Evolutionary conservation across 2,888 invertebrate genomes (phyloP).

Genomic region (Tetranychus truncatus): DNA sequence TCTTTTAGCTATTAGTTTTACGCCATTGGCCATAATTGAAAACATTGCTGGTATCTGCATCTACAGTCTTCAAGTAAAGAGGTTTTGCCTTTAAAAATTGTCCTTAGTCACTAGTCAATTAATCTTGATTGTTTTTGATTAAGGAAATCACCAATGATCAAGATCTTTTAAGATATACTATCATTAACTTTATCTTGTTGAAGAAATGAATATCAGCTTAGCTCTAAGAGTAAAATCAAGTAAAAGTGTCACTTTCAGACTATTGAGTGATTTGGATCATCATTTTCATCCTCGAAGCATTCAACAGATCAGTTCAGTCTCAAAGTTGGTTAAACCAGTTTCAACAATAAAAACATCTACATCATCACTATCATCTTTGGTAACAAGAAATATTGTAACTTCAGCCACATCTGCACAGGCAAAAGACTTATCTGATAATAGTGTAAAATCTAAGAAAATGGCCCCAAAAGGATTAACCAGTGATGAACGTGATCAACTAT

Average conservation of each 20-base stretch:
- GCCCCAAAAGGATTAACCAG: slow-evolving; percentile 20
- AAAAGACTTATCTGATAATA: neutral
- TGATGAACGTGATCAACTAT: slow-evolving; percentile 30
- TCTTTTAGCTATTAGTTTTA: no score
- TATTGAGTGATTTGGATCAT: neutral
- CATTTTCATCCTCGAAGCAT: neutral
- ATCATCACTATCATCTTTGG: neutral
- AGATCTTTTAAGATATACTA: no score
- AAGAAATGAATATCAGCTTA: neutral
- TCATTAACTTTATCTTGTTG: neutral
- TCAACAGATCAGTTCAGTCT: neutral
- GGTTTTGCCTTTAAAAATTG: no score
- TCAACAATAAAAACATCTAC: neutral
- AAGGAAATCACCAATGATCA: no score
- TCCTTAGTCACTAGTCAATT: no score
- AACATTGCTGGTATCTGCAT: no score
- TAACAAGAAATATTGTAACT: neutral
- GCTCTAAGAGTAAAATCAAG: neutral
- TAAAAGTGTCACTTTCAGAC: neutral
- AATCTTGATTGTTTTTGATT: no score
- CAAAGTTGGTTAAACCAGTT: neutral
- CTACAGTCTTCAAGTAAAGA: no score
- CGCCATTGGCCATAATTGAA: no score
- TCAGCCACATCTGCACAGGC: neutral
- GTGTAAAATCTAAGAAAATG: neutral